Base-by-base conservation (phyloP, 2,888 invertebrate genomes). In the Metopia argyrocephala region DNA sequence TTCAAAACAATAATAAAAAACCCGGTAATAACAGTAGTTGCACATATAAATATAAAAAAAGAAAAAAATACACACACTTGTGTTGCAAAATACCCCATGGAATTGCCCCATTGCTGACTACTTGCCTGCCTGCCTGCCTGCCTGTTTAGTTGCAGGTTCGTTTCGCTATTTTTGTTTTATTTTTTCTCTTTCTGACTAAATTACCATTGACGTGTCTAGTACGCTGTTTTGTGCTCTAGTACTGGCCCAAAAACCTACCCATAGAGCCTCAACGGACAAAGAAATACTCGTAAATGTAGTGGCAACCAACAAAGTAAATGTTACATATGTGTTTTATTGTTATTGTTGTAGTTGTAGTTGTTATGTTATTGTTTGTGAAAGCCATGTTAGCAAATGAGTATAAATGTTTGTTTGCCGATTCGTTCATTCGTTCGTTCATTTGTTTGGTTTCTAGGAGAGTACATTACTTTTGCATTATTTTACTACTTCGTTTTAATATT, bases 201-300 rank as follows among this genome's bases (percentile, higher is more conserved):
- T 88, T 88, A 86, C 87, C 87, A 87, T 87, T 87, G 88, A 86
- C 87, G 85, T 85, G 86, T 83, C n/a, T n/a, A n/a, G n/a, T n/a
- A n/a, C n/a, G n/a, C n/a, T n/a, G 84, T 69, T 83, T 76, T 80
- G 73, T 76, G 65, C 76, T 73, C 64, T 59, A 81, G 69, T 74
- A 65, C 54, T 65, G 52, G 71, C 66, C 73, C 20, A 73, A 48
- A 57, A 61, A 70, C 38, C 15, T 23, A 56, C 1, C 15, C 21
- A 28, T 38, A 38, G 18, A 64, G 45, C 50, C 23, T 23, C 31
- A 70, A 12, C 74, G 66, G 54, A 45, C 66, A 66, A 46, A 27
- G 46, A 5, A 48, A 48, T 15, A n/a, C n/a, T n/a, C n/a, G n/a
- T n/a, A 20, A 27, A 38, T 38, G 38, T 38, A 38, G 38, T 38